Base-by-base conservation (phyloP, 2,797 vertebrate genomes). In the Macropodus opercularis region DNA sequence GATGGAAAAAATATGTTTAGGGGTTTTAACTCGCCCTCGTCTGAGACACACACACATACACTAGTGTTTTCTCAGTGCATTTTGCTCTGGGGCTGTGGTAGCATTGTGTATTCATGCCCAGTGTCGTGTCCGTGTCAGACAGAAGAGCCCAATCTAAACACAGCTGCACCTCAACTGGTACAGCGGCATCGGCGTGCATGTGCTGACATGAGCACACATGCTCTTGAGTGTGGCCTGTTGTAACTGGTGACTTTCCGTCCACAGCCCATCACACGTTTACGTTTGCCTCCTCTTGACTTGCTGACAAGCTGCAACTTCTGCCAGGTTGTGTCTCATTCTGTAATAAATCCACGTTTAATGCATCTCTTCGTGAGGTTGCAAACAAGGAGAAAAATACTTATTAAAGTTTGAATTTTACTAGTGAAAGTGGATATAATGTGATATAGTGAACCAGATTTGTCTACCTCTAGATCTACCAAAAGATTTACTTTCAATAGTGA, bases 161-260 rank as follows among this genome's bases (percentile, higher is more conserved):
- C 89, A 92, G 91, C 91, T 93, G 92, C 81, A 46, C 72, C 83
- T 87, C 85, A 84, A 87, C 86, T 90, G 90, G 82, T 87, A 55
- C 69, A 61, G 64, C 63, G 34, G 78, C 66, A 63, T 34, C 58
- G 13, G 56, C 4, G 51, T 86, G 82, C 91, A 65, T 91, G 92
- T 90, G 84, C 82, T 56, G 89, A 92, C 92, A 89, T 77, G 91
- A 91, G 79, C 46, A 4, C 38, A 55, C 78, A 75, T 79, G 83
- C 63, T 78, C 72, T 14, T 3, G 17, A 58, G 65, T 26, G 15
- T 38, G 8, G 74, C 76, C 61, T 82, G 67, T 86, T 85, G 68
- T 50, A 81, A 76, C 73, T 41, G 47, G 72, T 84, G 75, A 77
- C 52, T 81, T 82, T 85, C 75, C 66, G 67, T 56, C 77, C 61